Evolutionary conservation across 2,113 vertebrate species (phyloP).

Genomic region (Odocoileus virginianus): DNA sequence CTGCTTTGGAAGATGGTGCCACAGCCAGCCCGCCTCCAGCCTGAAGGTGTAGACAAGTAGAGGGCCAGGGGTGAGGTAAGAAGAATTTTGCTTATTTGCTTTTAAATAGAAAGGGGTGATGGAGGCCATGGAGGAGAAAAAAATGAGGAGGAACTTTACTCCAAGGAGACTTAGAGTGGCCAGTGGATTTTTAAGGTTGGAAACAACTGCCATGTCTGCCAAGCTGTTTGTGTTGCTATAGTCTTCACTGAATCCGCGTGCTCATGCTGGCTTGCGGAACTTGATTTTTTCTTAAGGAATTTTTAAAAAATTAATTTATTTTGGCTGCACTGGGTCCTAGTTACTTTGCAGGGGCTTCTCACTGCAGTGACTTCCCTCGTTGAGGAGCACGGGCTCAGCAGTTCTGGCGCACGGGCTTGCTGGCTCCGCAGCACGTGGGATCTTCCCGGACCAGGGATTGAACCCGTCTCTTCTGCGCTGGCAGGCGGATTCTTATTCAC

Average conservation of each 20-base stretch:
- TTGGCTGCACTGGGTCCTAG: not conserved
- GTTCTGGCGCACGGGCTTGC: accelerated
- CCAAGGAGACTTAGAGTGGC: not conserved
- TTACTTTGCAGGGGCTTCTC: not conserved
- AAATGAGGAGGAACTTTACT: not conserved
- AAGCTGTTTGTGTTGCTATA: not conserved
- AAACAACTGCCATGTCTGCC: accelerated
- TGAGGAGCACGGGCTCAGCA: not conserved
- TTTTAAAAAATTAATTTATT: not conserved
- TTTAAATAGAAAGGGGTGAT: not conserved
- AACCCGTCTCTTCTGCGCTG: not conserved
- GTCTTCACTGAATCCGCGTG: not conserved
- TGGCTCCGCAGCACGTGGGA: not conserved
- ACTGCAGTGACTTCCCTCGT: not conserved
- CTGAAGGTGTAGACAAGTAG: not conserved
- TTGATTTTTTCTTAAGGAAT: not conserved
- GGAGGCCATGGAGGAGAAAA: not conserved
- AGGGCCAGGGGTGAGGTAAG: not conserved
- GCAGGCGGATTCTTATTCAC: not conserved
- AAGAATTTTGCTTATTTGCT: not conserved
- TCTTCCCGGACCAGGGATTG: not conserved
- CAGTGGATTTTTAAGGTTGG: not conserved
- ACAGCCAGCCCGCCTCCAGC: too few relatives aligned
- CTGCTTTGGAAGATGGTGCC: not conserved
- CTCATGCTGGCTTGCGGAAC: accelerated